These are phyloP conservation scores for Dasypus novemcinctus DNA, from an alignment of 2,113 vertebrate species.

Conservation along the genomic window DNA sequence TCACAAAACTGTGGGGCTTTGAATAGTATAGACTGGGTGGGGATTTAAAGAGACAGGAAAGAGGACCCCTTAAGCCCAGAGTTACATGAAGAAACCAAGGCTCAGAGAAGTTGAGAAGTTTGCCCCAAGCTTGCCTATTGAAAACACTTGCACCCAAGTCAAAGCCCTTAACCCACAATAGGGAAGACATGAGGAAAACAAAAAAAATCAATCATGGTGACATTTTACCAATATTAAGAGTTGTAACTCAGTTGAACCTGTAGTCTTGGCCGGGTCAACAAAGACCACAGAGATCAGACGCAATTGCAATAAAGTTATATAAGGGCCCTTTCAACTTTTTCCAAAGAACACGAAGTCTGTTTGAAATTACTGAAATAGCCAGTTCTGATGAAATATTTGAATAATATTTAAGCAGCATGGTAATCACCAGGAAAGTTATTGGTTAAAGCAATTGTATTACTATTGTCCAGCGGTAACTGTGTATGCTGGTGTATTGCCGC, in stretches of 20 bases:
- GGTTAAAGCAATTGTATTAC: neutral
- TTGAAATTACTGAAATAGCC: slow-evolving; percentile 55
- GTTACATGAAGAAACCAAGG: neutral
- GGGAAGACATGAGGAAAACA: neutral
- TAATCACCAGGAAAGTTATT: neutral
- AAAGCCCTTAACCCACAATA: neutral
- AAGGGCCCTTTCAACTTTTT: slow-evolving; percentile 67
- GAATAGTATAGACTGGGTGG: neutral
- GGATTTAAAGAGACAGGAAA: neutral
- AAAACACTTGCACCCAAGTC: neutral
- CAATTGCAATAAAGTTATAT: neutral
- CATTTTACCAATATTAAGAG: neutral
- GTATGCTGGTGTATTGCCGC: neutral
- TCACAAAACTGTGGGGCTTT: neutral
- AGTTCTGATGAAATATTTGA: slow-evolving; percentile 79
- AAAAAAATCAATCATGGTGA: neutral
- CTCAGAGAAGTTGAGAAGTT: neutral
- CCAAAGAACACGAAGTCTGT: slow-evolving; percentile 62
- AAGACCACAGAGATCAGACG: slow-evolving; percentile 48
- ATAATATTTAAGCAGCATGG: slow-evolving; percentile 76
- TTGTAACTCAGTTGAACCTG: neutral
- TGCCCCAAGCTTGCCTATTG: neutral
- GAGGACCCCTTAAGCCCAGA: neutral
- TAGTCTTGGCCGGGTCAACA: neutral
- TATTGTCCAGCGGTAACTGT: neutral